These are phyloP conservation scores for Diacarnus erythraeanus DNA, from an alignment of 37 sponge, comb jelly and placozoan species.

Conservation along the genomic window DNA sequence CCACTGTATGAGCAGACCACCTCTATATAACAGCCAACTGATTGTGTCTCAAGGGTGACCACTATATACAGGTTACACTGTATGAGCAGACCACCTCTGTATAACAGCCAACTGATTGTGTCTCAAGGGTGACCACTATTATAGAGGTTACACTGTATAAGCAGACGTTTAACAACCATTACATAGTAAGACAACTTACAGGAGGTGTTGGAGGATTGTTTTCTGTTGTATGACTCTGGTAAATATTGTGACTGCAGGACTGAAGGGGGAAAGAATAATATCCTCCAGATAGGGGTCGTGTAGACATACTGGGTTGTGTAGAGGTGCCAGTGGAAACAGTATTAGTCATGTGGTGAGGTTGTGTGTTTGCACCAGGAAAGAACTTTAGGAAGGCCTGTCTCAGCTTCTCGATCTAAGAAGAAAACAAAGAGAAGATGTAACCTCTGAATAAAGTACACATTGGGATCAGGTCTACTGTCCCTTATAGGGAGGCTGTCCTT, in stretches of 20 bases:
- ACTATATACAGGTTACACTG: too few species aligned
- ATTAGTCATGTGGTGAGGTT: neutral
- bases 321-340: neutral
- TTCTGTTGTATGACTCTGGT: neutral
- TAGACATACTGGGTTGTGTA: neutral
- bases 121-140: too few species aligned
- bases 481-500: too few species aligned
- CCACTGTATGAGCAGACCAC: too few species aligned
- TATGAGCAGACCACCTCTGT: too few species aligned
- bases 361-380: conserved; percentile 24
- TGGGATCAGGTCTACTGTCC: too few species aligned
- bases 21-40: too few species aligned
- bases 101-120: too few species aligned
- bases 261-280: conserved; percentile 8
- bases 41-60: too few species aligned
- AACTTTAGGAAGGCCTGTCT: conserved; percentile 12
- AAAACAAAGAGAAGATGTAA: neutral
- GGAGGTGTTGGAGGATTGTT: conserved; percentile 35
- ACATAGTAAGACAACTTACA: conserved; percentile 18
- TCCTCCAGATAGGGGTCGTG: neutral
- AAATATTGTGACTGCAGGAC: conserved; percentile 8
- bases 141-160: too few species aligned
- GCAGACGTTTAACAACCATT: too few species aligned
- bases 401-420: conserved; percentile 24
- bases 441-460: too few species aligned